Conservation (phyloP, 2,888 invertebrate species). For the Aleiodes alternator region DNA sequence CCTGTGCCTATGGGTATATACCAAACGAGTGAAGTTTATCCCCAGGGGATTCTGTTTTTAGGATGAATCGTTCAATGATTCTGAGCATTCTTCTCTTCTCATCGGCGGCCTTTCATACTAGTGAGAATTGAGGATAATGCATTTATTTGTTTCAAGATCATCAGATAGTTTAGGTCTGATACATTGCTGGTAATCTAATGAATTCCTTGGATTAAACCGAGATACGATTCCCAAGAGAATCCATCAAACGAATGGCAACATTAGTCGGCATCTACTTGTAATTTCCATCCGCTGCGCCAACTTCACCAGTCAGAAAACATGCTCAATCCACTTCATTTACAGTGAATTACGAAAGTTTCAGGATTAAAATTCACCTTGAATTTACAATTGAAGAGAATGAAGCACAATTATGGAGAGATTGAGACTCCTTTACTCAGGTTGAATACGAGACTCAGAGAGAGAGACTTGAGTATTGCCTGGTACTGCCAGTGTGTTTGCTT, state of each 20-base stretch:
- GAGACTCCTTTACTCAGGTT: slow-evolving; percentile 11
- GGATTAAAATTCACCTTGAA: background rate
- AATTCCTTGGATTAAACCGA: no score
- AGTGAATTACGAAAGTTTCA: background rate
- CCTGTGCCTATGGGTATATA: slow-evolving; percentile 21
- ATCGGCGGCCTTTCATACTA: no score
- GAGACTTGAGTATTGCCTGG: slow-evolving; percentile 11
- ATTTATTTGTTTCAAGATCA: background rate
- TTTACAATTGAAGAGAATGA: background rate
- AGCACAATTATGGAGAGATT: slow-evolving; percentile 2
- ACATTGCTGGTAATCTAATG: no score
- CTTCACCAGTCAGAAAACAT: background rate
- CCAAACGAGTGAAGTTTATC: slow-evolving; percentile 21
- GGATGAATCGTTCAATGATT: background rate
- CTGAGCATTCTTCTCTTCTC: background rate
- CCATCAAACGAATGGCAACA: no score
- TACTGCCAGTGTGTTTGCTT: slow-evolving; percentile 45
- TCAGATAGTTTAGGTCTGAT: no score
- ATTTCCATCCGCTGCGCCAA: background rate
- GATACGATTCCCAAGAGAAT: no score
- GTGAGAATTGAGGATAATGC: no score
- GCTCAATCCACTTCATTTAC: background rate
- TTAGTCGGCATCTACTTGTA: no score
- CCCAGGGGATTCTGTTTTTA: background rate
- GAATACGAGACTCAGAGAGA: background rate